These are phyloP conservation scores for Aselliscus stoliczkanus DNA, from an alignment of 2,797 vertebrate genomes.

Conservation along the genomic window DNA sequence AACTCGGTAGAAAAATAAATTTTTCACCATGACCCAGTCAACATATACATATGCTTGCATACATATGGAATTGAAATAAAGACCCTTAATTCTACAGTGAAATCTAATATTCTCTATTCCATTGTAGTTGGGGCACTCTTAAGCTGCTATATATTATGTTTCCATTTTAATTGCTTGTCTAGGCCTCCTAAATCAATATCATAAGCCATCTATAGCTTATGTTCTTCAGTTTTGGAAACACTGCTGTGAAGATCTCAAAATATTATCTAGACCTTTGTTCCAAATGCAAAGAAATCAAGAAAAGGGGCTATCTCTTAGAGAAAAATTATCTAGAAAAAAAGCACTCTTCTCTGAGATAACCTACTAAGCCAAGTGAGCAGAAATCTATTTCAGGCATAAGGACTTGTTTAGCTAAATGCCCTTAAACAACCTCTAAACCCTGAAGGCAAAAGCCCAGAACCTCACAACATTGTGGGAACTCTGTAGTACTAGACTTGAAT, in stretches of 20 bases:
- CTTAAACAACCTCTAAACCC: not conserved
- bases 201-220: not conserved
- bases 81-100: not conserved
- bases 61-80: not conserved
- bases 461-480: not conserved
- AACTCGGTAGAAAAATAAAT: not conserved
- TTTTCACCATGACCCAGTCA: not conserved
- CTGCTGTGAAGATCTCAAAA: not conserved
- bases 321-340: not conserved
- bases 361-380: not conserved
- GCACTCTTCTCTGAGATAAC: not conserved
- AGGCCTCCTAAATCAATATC: not conserved
- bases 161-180: not conserved
- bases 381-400: not conserved
- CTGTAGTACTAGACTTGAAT: not conserved
- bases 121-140: not conserved
- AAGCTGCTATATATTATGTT: not conserved
- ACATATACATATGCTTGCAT: not conserved
- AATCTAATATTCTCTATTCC: not conserved
- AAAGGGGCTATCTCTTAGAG: not conserved
- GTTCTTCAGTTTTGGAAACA: not conserved
- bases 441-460: not conserved
- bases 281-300: slow-evolving; percentile 21
- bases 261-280: not conserved
- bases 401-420: not conserved